Base-by-base conservation (phyloP, 2,797 vertebrate genomes). In the Leuciscus waleckii region DNA sequence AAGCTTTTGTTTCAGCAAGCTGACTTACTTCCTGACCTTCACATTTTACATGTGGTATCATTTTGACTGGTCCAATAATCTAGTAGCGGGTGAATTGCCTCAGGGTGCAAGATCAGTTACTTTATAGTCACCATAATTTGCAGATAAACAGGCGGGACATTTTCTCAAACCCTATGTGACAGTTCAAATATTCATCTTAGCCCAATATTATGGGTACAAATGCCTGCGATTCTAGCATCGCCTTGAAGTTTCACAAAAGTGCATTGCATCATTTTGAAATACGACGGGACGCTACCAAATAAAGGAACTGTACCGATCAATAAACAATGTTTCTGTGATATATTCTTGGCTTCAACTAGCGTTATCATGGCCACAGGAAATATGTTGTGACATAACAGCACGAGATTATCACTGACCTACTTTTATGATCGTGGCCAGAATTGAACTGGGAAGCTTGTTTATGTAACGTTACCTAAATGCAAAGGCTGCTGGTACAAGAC, bases 1-100 rank as follows among this genome's bases (percentile, higher is more conserved):
- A 65, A 37, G 54, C 37, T 81, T 83, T 46, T 65, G 76, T 70
- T 85, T 81, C 21, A 79, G 49, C 70, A 26, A 56, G 11, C 63
- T 49, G 10, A 73, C 58, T 67, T 77, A 81, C 81, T 79, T 87
- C 68, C 87, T 90, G 90, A 90, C 90, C 90, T 90, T 90, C 88
- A 86, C 82, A 76, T 90, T 73, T 88, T 82, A 87, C 87, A 88
- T 87, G 87, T 88, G 83, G 85, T 67, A 85, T 89, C 79, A 86
- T 85, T 88, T 85, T 87, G 88, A 88, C 87, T 83, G 76, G 68
- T 84, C 89, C 56, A 84, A 76, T 90, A 85, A 88, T 79, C 75
- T 68, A 61, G 83, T 29, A 37, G 67, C 2, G 26, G 81, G 58
- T 35, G 26, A 41, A 51, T 41, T 54, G 74, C 84, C 73, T 71